phyloP scores from a whole-genome alignment of 2,888 invertebrate species.

The Lordiphosa andalusiaca region DNA sequence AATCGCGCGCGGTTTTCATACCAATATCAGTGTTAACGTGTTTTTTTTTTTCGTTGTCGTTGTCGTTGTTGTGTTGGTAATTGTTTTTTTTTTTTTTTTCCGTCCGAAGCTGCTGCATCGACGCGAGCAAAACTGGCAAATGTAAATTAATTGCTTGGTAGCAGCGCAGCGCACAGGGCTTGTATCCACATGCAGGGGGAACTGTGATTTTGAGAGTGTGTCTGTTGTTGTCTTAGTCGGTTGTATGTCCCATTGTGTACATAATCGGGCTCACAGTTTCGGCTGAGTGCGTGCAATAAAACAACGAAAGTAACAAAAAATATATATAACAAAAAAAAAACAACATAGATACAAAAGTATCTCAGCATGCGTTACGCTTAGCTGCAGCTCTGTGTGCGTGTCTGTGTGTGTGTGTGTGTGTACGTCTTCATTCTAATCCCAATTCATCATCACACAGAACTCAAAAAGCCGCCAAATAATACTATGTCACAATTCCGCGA shows the following conservation, averaged over 20 bases:
- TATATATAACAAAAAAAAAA: not conserved
- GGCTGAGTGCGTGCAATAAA: constrained; percentile 33
- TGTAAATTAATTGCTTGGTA: constrained; percentile 45
- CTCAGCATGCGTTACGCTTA: constrained; percentile 67
- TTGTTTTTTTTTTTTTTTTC: not conserved
- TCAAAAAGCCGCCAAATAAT: constrained; percentile 33
- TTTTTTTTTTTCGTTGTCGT: constrained; percentile 13
- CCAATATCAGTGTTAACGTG: constrained; percentile 15
- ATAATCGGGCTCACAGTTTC: constrained; percentile 43
- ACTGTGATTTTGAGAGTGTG: constrained; percentile 1
- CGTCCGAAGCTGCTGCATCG: constrained; percentile 8
- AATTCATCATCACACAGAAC: constrained; percentile 35
- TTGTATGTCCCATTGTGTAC: constrained; percentile 33
- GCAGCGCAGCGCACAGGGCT: not conserved
- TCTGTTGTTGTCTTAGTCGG: constrained; percentile 18
- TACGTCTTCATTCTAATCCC: constrained; percentile 55
- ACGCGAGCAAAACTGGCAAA: constrained; percentile 24
- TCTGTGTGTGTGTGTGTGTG: constrained; percentile 2
- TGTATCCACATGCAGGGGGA: not conserved
- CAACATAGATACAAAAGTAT: constrained; percentile 33
- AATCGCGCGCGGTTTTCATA: constrained; percentile 31
- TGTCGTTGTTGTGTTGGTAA: constrained; percentile 1
- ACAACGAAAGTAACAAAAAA: constrained; percentile 17
- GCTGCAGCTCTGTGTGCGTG: constrained; percentile 36
- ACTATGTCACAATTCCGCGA: constrained; percentile 78